Percentiles rank a stretch among this genome's conserved stretches.
Conservation (phyloP, 2,888 invertebrate species). For the Oconnorella tubifera region DNA sequence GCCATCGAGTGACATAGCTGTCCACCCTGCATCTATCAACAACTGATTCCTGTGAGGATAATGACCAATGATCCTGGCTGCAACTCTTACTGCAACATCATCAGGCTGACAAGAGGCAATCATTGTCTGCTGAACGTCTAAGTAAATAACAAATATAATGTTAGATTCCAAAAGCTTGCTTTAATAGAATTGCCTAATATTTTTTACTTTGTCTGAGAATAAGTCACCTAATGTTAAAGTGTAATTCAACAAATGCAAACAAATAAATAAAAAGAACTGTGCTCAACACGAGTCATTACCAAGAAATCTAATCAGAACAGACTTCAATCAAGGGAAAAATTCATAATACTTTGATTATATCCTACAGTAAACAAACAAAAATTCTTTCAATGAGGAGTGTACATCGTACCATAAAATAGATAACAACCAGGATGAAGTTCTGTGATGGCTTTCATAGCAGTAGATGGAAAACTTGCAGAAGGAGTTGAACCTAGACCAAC, state of each 20-base stretch:
- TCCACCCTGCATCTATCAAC: conserved; percentile 50
- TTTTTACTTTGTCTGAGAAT: no score
- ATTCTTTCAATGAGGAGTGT: no score
- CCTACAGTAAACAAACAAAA: no score
- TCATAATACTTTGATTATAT: no score
- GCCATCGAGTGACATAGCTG: conserved; percentile 44
- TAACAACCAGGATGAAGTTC: conserved; percentile 56
- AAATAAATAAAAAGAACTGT: no score
- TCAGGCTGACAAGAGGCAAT: conserved; percentile 43
- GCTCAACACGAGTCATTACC: no score
- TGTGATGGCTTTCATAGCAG: conserved; percentile 41
- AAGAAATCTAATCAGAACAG: no score
- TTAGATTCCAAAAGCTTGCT: background rate
- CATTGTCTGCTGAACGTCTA: conserved; percentile 41
- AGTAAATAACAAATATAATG: background rate
- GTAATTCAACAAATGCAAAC: no score
- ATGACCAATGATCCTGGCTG: conserved; percentile 49
- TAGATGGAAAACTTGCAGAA: conserved; percentile 44
- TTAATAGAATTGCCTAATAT: no score
- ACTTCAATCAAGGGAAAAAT: no score
- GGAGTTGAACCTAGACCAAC: conserved; percentile 54
- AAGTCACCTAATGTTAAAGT: no score
- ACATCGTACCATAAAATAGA: conserved; percentile 52
- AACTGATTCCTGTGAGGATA: conserved; percentile 42
- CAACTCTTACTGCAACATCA: conserved; percentile 47